These are phyloP conservation scores for Pachydiplax longipennis DNA, from an alignment of 2,888 invertebrate species.

Conservation along the genomic window DNA sequence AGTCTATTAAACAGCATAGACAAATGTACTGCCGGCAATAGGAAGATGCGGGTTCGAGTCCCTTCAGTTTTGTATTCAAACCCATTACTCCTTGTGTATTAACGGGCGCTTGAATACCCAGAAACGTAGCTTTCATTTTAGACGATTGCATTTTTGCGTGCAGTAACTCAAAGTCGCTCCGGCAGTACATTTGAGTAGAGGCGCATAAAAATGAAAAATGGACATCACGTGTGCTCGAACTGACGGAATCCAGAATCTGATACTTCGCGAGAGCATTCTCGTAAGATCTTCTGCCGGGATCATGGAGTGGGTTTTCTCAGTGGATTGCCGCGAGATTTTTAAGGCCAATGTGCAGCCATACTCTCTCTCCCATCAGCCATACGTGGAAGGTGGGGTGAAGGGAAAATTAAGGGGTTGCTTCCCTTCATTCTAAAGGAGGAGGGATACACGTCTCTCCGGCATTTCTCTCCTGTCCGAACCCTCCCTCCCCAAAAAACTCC, in stretches of 20 bases:
- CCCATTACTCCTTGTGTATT: too few species aligned
- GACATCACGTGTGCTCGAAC: too few species aligned
- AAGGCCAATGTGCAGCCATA: background rate
- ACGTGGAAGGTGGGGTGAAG: background rate
- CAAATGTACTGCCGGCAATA: too few species aligned
- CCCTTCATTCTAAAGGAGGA: background rate
- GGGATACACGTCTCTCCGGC: slow-evolving; percentile 11
- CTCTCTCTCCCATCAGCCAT: slow-evolving; percentile 7
- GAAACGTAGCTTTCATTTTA: too few species aligned
- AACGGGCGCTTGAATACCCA: too few species aligned
- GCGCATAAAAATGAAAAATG: too few species aligned
- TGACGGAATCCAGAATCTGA: background rate
- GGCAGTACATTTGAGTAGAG: too few species aligned
- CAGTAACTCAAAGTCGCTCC: too few species aligned
- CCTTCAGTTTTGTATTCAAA: too few species aligned
- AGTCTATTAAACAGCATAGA: too few species aligned
- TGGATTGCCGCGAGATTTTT: slow-evolving; percentile 2
- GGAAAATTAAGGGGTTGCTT: background rate
- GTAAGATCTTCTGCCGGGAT: background rate
- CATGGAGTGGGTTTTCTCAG: background rate
- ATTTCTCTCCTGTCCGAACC: slow-evolving; percentile 38
- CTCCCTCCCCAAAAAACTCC: background rate
- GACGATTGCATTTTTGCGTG: too few species aligned
- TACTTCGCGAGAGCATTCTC: background rate
- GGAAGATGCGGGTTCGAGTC: too few species aligned